Conservation (phyloP, 2,888 invertebrate genomes). For the Aspidiotus destructor region DNA sequence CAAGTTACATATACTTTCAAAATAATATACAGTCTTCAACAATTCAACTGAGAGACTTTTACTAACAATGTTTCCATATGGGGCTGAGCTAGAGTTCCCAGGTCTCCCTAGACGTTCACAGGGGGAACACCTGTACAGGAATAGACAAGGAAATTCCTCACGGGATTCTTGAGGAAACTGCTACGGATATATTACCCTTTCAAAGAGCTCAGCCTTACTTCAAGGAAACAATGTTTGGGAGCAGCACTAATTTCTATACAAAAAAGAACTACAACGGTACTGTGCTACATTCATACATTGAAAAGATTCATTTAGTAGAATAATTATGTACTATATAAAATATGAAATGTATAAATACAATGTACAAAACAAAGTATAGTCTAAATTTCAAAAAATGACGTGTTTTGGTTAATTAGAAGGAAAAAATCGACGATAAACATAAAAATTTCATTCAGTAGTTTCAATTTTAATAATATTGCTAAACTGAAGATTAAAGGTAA, state of each 20-base stretch:
- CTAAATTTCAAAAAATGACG: too few relatives aligned
- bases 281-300: neutral
- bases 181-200: constrained; percentile 1
- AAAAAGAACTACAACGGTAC: neutral
- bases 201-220: constrained; percentile 4
- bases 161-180: constrained; percentile 2
- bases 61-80: too few relatives aligned
- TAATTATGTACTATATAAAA: constrained; percentile 1
- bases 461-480: too few relatives aligned
- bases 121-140: constrained; percentile 4
- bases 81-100: too few relatives aligned
- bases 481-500: too few relatives aligned
- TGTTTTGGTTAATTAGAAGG: too few relatives aligned
- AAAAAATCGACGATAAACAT: too few relatives aligned
- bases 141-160: constrained; percentile 1
- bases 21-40: too few relatives aligned
- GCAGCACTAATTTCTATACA: constrained; percentile 4
- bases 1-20: too few relatives aligned
- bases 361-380: neutral
- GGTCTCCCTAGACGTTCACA: neutral
- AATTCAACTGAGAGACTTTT: too few relatives aligned
- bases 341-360: constrained; percentile 1
- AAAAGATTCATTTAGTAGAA: constrained; percentile 1
- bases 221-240: constrained; percentile 1
- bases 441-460: too few relatives aligned